Percentiles rank a stretch among this genome's conserved stretches.
phyloP scores from a whole-genome alignment of 2,888 invertebrate genomes.

The Mechanitis messenoides region DNA sequence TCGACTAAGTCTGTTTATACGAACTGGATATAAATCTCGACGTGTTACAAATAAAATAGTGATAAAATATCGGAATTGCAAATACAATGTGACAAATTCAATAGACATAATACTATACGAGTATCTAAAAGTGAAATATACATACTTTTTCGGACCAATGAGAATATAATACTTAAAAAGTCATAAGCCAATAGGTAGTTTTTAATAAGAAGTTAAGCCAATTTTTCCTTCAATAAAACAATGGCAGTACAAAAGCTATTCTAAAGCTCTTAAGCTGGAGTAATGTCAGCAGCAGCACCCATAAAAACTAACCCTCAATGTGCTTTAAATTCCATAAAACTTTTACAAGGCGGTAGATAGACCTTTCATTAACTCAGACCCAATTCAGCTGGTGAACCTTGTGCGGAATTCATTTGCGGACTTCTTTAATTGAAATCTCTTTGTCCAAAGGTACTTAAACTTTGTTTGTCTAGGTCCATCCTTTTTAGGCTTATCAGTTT shows the following conservation, averaged over 20 bases:
- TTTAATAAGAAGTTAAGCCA: not conserved
- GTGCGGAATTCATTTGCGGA: conserved; percentile 15
- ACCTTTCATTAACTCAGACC: conserved; percentile 18
- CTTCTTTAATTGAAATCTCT: conserved; percentile 11
- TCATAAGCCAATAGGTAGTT: not conserved
- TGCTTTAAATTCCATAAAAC: conserved; percentile 19
- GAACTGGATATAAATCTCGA: too few relatives aligned
- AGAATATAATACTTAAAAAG: not conserved
- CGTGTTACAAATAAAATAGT: too few relatives aligned
- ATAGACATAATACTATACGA: too few relatives aligned
- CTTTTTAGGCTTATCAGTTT: too few relatives aligned
- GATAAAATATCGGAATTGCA: too few relatives aligned
- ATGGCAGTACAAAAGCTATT: not conserved
- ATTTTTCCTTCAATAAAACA: not conserved
- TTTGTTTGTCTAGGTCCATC: not conserved
- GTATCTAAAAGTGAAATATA: too few relatives aligned
- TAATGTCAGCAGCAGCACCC: conserved; percentile 12
- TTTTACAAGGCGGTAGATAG: conserved; percentile 22
- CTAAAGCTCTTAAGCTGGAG: conserved; percentile 11
- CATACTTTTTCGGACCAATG: not conserved
- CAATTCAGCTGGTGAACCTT: conserved; percentile 22
- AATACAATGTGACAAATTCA: too few relatives aligned
- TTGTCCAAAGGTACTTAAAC: not conserved
- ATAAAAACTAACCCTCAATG: conserved; percentile 6
- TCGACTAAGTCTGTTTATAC: too few relatives aligned